Base-by-base conservation (phyloP, 2,888 invertebrate species). In the Hemithea aestivaria region DNA sequence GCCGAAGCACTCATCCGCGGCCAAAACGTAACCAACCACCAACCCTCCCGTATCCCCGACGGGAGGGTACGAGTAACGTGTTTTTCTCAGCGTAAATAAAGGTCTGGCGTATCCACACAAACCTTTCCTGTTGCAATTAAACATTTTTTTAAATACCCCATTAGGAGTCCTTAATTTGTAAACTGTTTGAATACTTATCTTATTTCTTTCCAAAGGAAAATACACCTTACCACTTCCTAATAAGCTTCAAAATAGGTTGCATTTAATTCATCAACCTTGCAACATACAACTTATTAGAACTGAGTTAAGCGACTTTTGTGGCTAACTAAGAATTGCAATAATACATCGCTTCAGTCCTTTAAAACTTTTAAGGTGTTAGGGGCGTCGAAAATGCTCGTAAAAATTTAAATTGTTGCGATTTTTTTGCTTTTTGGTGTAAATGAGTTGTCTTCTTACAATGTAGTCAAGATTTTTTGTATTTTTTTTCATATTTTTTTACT, bases 141-240 rank as follows among this genome's bases (percentile, higher is more conserved):
- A 66, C 62, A 66, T 59, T 73, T 47, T 64, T 72, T 66, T 64
- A 66, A 67, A 62, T 66, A 64, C 59, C 62, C 58, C 65, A 66
- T 70, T 66, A 68, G 61, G 55, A 50, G 63, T 62, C 72, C 65
- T 74, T 69, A 67, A 73, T 73, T 74, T 72, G 66, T 66, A 57
- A 60, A 48, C 52, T 44, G 50, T 56, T 48, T 36, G 25, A 42
- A 32, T 36, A 41, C 42, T 53, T 51, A 48, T 48, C 51, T 49
- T 7, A n/a, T 0, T 7, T 10, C 12, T 10, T 20, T 7, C 5
- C 27, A 29, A 33, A 16, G 36, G 1, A 40, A 48, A 42, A 12
- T 11, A 7, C 22, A 30, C 44, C 35, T 24, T 43, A 46, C 7
- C 1, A 0, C 22, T 23, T 4, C 2, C 1, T 6, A 8, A 22